Evolutionary conservation across 2,113 vertebrate genomes (phyloP).

Genomic region (Gambusia affinis): DNA sequence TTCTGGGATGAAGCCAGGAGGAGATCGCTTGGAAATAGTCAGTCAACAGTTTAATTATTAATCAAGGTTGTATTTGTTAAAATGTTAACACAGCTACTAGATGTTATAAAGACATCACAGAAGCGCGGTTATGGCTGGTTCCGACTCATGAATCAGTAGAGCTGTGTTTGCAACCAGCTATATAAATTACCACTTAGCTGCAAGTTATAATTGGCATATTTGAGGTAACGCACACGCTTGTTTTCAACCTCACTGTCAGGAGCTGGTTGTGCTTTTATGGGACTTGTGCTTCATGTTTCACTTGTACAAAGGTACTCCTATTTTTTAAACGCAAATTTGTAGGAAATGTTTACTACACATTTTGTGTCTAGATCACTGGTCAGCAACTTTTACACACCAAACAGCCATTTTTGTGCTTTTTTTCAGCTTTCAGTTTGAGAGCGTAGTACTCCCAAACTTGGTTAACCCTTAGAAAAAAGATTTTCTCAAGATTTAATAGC

Average conservation of each 20-base stretch:
- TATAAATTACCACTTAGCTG: not conserved
- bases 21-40: no score
- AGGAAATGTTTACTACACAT: not conserved
- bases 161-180: no score
- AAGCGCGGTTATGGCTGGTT: not conserved
- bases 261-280: not conserved
- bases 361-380: not conserved
- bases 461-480: no score
- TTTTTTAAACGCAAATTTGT: not conserved
- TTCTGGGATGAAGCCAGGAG: not conserved
- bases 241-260: not conserved
- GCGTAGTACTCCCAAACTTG: not conserved
- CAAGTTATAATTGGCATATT: not conserved
- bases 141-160: no score
- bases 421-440: not conserved
- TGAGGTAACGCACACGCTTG: not conserved
- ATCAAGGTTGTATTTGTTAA: no score
- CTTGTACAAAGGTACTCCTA: not conserved
- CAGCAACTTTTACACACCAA: not conserved
- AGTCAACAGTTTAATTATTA: no score
- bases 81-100: not conserved
- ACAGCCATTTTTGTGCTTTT: not conserved
- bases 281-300: not conserved
- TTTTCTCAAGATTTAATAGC: no score
- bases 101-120: not conserved